Evolutionary conservation across 2,113 vertebrate genomes (phyloP).

Genomic region (Lota lota): DNA sequence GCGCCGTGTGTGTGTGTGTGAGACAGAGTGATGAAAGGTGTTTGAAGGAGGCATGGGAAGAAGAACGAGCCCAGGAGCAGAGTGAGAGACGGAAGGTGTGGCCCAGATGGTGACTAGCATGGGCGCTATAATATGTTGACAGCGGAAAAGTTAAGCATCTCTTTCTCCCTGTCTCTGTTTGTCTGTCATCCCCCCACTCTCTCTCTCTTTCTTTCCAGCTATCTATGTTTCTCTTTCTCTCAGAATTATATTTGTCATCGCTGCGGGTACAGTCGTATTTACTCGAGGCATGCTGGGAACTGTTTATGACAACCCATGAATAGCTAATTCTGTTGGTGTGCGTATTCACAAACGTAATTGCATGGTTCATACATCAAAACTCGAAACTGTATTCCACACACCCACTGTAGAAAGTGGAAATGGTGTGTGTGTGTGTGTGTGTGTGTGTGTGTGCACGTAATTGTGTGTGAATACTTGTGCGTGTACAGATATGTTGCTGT

Average conservation of each 20-base stretch:
- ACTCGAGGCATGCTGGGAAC: constrained; percentile 38
- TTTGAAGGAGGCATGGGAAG: constrained; percentile 18
- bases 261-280: constrained; percentile 19
- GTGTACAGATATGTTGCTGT: constrained; percentile 11
- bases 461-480: constrained; percentile 6
- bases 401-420: not conserved
- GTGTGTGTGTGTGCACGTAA: constrained; percentile 9
- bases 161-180: not conserved
- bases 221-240: constrained; percentile 4
- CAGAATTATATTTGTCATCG: constrained; percentile 36
- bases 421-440: constrained; percentile 32
- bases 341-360: constrained; percentile 41
- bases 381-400: constrained; percentile 25
- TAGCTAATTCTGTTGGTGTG: constrained; percentile 8
- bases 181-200: not conserved
- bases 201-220: not conserved
- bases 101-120: not conserved
- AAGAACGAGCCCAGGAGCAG: constrained; percentile 8
- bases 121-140: constrained; percentile 17
- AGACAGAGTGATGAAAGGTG: constrained; percentile 8
- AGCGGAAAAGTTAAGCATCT: constrained; percentile 52
- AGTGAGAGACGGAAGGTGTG: constrained; percentile 4
- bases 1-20: not conserved
- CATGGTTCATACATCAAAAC: constrained; percentile 44
- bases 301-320: constrained; percentile 27